Evolutionary conservation across 2,888 invertebrate species (phyloP).

Genomic region (Tanytarsus gracilentus): DNA sequence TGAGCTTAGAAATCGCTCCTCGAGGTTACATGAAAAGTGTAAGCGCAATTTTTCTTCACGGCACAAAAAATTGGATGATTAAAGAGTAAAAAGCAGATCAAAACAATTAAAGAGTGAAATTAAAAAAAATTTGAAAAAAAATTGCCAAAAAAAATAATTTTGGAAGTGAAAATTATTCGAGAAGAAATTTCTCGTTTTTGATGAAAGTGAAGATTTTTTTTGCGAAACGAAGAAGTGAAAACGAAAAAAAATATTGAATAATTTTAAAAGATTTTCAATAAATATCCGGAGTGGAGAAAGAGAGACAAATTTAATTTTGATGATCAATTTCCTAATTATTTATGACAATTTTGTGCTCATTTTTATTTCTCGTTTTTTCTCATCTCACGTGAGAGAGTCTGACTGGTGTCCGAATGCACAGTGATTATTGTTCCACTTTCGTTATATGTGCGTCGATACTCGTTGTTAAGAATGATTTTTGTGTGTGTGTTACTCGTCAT

Average conservation of each 20-base stretch:
- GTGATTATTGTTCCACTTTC: constrained; percentile 10
- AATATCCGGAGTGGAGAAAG: constrained; percentile 11
- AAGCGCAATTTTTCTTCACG: background rate
- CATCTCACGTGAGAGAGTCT: constrained; percentile 1
- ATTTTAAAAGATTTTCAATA: constrained; percentile 11
- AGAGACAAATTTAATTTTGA: background rate
- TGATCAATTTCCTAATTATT: constrained; percentile 21
- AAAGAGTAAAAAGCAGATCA: too few species aligned
- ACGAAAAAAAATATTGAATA: constrained; percentile 15
- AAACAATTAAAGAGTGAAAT: too few species aligned
- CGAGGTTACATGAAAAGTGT: constrained; percentile 17
- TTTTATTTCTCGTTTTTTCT: constrained; percentile 11
- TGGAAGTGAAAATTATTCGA: constrained; percentile 10
- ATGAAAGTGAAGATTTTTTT: background rate
- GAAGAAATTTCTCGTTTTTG: too few species aligned
- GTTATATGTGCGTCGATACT: background rate
- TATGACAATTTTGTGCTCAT: constrained; percentile 27
- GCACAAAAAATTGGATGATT: constrained; percentile 9
- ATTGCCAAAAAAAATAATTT: too few species aligned
- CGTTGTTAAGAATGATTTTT: too few species aligned
- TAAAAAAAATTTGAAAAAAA: constrained; percentile 16
- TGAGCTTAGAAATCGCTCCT: constrained; percentile 10
- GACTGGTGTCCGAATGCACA: background rate
- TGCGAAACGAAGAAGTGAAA: constrained; percentile 23
- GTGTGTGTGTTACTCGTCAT: background rate